Evolutionary conservation across 2,113 vertebrate genomes (phyloP), one percentile per base, ranked within the genome.

Genomic region (Muscicapa adusta): DNA sequence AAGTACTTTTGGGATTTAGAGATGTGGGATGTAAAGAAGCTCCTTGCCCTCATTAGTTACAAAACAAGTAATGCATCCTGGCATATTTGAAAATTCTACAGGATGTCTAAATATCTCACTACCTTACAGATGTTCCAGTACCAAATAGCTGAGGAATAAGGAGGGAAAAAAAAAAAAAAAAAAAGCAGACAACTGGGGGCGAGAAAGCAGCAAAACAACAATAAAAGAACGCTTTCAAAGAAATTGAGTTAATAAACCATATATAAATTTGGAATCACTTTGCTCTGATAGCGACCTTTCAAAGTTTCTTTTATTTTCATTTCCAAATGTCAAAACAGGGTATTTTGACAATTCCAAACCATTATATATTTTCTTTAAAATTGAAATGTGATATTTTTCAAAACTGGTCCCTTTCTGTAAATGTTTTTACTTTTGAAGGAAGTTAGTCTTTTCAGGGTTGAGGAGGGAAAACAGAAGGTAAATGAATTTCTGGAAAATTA

Each of bases 221-320:
- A 33, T 16, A 38, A 51, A 72, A 57, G 2, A 70, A 24, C 6
- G 16, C 4, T 82, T 78, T 82, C 25, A 14, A 75, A 91, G 13
- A 87, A 93, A 94, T 78, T 28, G 31, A 40, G 40, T 83, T 73
- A 78, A 53, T 40, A 82, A 79, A 62, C 40, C 33, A 47, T 33
- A 50, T 90, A 25, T 79, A 88, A 76, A 61, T 16, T 90, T 68
- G 20, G 57, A 70, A 61, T 34, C 15, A 25, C 47, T 87, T 89
- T 82, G 34, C 47, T 95, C 91, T 88, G 50, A 66, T 62, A 76
- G 45, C 73, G 82, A 91, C 96, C 81, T 96, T 96, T 94, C 50
- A 45, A 85, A 73, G 23, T 81, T 95, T 40, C 54, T 76, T 83
- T 79, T 62, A 58, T 96, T 95, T 94, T 92, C 43, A 83, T 93